Evolutionary conservation across 2,797 vertebrate genomes (phyloP).

Genomic region (Chelmon rostratus): DNA sequence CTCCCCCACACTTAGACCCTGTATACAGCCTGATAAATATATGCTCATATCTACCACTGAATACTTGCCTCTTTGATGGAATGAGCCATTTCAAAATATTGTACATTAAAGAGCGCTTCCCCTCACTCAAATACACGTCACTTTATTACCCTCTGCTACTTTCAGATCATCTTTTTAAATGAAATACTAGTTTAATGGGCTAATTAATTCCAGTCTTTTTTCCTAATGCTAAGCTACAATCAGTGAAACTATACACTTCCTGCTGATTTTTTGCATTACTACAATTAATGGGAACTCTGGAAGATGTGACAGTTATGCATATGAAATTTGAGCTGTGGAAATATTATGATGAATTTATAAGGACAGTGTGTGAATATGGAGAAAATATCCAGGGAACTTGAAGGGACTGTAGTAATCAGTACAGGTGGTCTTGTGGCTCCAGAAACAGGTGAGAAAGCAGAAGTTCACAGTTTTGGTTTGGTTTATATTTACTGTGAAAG

Average conservation of each 20-base stretch:
- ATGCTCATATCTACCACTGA: slow-evolving; percentile 17
- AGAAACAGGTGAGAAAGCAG: slow-evolving; percentile 11
- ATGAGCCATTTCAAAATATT: slow-evolving; percentile 13
- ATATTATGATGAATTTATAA: not conserved
- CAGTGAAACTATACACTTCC: not conserved
- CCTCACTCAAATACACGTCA: not conserved
- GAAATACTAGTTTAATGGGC: not conserved
- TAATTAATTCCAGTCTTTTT: not conserved
- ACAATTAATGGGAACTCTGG: not conserved
- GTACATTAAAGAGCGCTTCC: not conserved
- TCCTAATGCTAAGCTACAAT: not conserved
- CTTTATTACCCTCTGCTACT: not conserved
- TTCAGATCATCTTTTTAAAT: not conserved
- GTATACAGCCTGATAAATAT: slow-evolving; percentile 9
- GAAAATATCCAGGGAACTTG: not conserved
- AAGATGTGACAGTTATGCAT: not conserved
- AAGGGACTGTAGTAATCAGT: too few species aligned
- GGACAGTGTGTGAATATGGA: not conserved
- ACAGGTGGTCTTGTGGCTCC: not conserved
- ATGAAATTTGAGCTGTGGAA: not conserved
- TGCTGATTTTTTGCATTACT: not conserved
- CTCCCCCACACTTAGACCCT: slow-evolving; percentile 43
- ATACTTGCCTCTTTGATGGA: slow-evolving; percentile 12
- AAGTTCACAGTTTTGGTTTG: too few species aligned
- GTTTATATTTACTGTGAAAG: not conserved